Evolutionary conservation across 2,113 vertebrate genomes (phyloP).

Genomic region (Ibidorhyncha struthersii): DNA sequence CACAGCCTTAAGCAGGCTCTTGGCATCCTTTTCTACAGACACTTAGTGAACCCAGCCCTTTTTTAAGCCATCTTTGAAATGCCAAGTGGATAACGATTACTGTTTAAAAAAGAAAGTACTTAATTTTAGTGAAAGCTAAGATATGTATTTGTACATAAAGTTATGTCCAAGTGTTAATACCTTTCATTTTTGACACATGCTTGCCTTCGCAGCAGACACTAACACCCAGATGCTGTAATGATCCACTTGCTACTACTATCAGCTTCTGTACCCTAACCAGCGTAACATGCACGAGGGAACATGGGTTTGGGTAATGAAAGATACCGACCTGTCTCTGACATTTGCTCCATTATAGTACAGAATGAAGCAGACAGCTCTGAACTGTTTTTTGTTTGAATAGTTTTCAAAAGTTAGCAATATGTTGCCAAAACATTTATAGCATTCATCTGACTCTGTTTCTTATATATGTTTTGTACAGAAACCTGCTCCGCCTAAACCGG

Average conservation of each 20-base stretch:
- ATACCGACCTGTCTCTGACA: background rate
- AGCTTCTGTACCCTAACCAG: background rate
- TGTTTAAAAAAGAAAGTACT: background rate
- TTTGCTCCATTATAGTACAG: background rate
- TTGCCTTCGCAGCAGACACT: background rate
- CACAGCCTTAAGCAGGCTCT: background rate
- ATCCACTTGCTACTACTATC: background rate
- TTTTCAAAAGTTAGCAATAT: background rate
- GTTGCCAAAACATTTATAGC: background rate
- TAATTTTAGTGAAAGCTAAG: background rate
- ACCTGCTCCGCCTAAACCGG: constrained; percentile 80
- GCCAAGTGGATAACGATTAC: background rate
- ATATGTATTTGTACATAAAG: background rate
- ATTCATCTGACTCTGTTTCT: background rate
- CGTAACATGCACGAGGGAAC: fast-evolving
- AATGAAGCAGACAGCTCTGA: background rate
- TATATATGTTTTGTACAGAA: constrained; percentile 69
- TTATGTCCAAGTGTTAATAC: background rate
- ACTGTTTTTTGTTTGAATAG: background rate
- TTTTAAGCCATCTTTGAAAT: background rate
- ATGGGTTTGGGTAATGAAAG: background rate
- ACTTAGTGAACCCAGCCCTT: background rate
- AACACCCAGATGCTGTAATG: background rate
- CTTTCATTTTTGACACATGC: background rate
- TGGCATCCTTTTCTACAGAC: background rate